These are phyloP conservation scores for Meleagris gallopavo DNA, from an alignment of 2,113 vertebrate genomes.

Conservation along the genomic window DNA sequence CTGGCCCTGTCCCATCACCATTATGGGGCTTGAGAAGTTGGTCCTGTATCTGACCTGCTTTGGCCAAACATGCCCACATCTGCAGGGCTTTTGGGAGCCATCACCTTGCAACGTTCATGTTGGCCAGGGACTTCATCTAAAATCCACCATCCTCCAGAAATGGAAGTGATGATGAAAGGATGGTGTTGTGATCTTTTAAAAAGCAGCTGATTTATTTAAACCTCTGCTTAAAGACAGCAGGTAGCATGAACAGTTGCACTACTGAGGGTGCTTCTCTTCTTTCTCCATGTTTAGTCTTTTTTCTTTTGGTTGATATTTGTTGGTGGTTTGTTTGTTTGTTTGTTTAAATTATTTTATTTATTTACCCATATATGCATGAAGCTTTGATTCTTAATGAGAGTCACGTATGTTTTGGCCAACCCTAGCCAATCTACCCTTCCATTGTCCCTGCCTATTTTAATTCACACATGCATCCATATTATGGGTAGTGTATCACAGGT, in stretches of 20 bases:
- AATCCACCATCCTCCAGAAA: not conserved
- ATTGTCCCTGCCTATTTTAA: not conserved
- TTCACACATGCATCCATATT: not conserved
- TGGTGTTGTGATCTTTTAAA: not conserved
- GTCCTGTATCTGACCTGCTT: not conserved
- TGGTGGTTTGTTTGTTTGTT: too few species aligned
- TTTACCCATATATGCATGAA: not conserved
- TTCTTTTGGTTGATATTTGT: not conserved
- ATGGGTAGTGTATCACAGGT: not conserved
- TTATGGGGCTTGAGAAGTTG: not conserved
- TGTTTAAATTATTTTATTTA: not conserved
- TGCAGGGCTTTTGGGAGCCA: not conserved
- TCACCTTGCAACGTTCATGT: not conserved
- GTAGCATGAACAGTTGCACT: not conserved
- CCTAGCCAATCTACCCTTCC: not conserved
- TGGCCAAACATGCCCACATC: not conserved
- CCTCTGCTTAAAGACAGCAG: not conserved
- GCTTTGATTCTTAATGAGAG: not conserved
- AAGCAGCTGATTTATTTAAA: not conserved
- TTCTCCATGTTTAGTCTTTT: not conserved
- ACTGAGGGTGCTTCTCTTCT: not conserved
- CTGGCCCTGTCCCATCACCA: not conserved
- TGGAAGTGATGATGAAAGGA: not conserved
- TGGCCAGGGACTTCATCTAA: not conserved
- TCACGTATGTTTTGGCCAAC: accelerated